Base-by-base conservation (phyloP, 1,140 invertebrate species). In the Drosophila lini region DNA sequence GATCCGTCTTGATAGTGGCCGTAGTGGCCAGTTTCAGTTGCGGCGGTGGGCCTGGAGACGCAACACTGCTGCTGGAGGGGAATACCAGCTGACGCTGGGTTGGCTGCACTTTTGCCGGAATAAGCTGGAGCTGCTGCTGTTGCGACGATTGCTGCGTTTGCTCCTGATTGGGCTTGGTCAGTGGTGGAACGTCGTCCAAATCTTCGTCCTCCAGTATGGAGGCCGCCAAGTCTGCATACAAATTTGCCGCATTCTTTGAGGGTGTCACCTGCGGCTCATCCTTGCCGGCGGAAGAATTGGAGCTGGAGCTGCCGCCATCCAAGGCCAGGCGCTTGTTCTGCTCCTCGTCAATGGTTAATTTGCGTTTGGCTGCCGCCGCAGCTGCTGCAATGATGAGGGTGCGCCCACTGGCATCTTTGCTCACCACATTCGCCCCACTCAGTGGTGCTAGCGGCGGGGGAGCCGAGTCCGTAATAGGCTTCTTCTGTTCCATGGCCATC, bases 121-220 rank as follows among this genome's bases (percentile, higher is more conserved):
- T 61, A 28, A 59, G 65, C 91, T 92, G 80, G 15, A 91, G 74
- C 52, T 73, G 78, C 32, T 65, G 65, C 5, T 79, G 79, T 7
- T 82, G 80, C 15, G 81, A 65, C 3, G 67, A 50, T 6, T 58
- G 71, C 3, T 59, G 68, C 22, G 78, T 52, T 11, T 78, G 80
- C 15, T 86, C 83, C 32, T 89, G 83, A 38, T 61, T 86, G 28
- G 80, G 36, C 22, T 74, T 73, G 19, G 83, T 62, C 34, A 90
- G 44, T 25, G 84, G 85, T 45, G 85, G 78, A 47, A 92, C 84
- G 93, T 94, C 94, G 44, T 95, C 94, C 40, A 95, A 65, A 60
- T 95, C 95, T 78, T 96, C 95, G 76, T 96, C 95, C 67, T 95
- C 95, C n/a, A 96, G 92, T 57, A 95, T 95, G 70, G 95, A 95